phyloP scores from a whole-genome alignment of 64 coral and sea anemone genomes.

The Trachythela sp. region DNA sequence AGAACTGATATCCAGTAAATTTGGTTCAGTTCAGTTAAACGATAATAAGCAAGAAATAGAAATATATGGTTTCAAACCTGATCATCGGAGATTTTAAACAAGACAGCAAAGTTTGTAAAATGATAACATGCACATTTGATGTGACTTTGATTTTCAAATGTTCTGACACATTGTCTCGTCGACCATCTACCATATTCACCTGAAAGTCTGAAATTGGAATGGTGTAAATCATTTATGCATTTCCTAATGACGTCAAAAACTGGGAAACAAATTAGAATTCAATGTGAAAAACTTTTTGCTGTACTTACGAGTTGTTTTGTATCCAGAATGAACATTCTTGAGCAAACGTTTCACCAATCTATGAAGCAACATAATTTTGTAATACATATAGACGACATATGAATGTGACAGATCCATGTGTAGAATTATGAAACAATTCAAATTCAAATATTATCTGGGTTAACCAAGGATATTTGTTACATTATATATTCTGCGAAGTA shows the following conservation, averaged over 20 bases:
- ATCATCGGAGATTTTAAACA: not conserved
- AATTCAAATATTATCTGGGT: too few species aligned
- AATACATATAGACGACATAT: not conserved
- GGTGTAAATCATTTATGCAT: not conserved
- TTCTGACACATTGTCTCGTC: not conserved
- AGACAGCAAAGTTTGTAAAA: conserved; percentile 12
- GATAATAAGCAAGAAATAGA: not conserved
- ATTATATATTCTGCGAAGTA: not conserved
- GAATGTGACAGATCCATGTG: not conserved
- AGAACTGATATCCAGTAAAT: too few species aligned
- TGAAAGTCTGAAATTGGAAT: not conserved
- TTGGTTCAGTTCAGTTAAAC: too few species aligned
- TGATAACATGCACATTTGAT: not conserved
- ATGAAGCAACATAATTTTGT: not conserved
- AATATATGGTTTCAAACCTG: not conserved
- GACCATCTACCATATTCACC: conserved; percentile 15
- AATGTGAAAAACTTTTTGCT: not conserved
- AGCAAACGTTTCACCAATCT: not conserved
- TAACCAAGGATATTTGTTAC: not conserved
- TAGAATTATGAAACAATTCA: not conserved
- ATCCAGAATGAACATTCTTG: not conserved
- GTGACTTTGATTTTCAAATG: not conserved
- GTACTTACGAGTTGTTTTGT: not conserved
- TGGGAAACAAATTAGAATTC: not conserved
- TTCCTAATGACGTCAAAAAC: not conserved